phyloP scores from a whole-genome alignment of 2,113 vertebrate species.

The Hippoglossus stenolepis region DNA sequence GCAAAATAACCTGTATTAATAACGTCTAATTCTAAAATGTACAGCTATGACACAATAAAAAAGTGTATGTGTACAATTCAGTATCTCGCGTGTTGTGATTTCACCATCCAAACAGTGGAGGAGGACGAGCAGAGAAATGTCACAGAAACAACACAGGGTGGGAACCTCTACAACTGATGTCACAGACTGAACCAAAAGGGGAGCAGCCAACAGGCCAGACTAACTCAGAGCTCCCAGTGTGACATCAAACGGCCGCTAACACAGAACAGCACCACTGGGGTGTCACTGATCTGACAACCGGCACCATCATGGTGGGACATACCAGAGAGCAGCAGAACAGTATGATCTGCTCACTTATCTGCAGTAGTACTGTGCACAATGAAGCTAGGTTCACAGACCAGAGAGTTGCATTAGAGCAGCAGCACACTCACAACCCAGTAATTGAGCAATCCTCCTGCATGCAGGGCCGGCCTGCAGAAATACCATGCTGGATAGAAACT shows the following conservation, averaged over 20 bases:
- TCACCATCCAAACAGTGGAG: neutral
- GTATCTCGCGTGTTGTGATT: neutral
- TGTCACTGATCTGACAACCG: conserved; percentile 10
- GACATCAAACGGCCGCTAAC: conserved; percentile 3
- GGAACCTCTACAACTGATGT: neutral
- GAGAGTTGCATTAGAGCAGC: neutral
- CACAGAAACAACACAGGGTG: neutral
- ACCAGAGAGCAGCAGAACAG: conserved; percentile 4
- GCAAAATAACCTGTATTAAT: neutral
- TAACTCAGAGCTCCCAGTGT: neutral
- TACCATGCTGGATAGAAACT: neutral
- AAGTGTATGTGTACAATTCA: neutral
- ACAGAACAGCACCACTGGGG: neutral
- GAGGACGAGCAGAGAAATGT: neutral
- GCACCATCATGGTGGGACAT: conserved; percentile 16
- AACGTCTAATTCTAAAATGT: neutral
- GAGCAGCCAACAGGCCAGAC: conserved; percentile 3
- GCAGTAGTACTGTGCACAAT: too few species aligned
- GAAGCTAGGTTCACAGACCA: too few species aligned
- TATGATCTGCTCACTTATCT: neutral
- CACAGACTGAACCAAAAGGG: neutral
- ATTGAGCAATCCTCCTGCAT: conserved; percentile 1
- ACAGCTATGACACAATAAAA: neutral
- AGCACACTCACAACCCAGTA: neutral
- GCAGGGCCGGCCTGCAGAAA: neutral